Evolutionary conservation across 2,888 invertebrate genomes (phyloP).

Genomic region (Doris montereyensis): DNA sequence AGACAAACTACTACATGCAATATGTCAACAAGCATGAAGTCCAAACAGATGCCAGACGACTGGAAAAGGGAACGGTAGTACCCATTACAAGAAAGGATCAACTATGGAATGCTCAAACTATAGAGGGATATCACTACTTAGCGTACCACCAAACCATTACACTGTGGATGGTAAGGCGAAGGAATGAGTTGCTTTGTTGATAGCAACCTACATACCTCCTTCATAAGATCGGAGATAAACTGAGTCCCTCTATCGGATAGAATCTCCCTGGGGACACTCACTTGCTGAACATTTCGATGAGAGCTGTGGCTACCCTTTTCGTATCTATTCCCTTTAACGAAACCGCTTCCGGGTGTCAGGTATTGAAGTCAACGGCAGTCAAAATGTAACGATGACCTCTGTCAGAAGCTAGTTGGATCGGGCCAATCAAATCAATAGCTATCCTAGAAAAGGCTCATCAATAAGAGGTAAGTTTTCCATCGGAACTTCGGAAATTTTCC

Average conservation of each 20-base stretch:
- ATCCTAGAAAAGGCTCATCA: no score
- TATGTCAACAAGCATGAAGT: no score
- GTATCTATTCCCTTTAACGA: constrained; percentile 40
- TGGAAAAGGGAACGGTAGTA: no score
- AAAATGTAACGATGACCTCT: constrained; percentile 45
- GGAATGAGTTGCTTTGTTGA: constrained; percentile 40
- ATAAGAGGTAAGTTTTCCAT: constrained; percentile 43
- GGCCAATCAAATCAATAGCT: constrained; percentile 46
- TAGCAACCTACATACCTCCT: constrained; percentile 32
- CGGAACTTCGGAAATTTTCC: constrained; percentile 21
- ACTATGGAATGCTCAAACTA: no score
- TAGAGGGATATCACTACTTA: no score
- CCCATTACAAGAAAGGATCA: no score
- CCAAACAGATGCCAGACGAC: no score
- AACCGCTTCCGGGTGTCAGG: constrained; percentile 46
- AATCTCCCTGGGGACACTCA: constrained; percentile 47
- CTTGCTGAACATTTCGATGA: constrained; percentile 42
- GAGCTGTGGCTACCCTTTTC: constrained; percentile 42
- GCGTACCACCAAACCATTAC: constrained; percentile 21
- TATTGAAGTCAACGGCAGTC: constrained; percentile 49
- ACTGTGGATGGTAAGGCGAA: constrained; percentile 29
- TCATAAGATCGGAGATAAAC: constrained; percentile 40
- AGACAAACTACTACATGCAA: no score
- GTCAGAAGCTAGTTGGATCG: constrained; percentile 38
- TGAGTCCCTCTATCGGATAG: constrained; percentile 33